phyloP scores from a whole-genome alignment of 2,888 invertebrate genomes.

The Meghimatium bilineatum region DNA sequence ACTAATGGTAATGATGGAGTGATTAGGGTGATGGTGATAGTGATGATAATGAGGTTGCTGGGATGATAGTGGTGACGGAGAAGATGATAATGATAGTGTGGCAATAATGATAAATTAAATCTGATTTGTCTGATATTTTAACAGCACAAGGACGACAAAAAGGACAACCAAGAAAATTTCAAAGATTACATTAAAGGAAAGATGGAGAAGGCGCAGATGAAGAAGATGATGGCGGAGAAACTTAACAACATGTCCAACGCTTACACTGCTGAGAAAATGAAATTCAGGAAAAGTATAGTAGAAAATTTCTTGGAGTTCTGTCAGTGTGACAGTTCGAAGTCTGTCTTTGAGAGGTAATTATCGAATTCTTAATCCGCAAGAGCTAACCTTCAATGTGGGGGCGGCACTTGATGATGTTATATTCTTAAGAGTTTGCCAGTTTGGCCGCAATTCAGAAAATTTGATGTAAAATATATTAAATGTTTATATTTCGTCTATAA shows the following conservation, averaged over 20 bases:
- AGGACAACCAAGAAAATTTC: not conserved
- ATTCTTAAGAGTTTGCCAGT: too few relatives aligned
- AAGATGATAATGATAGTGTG: not conserved
- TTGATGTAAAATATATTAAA: too few relatives aligned
- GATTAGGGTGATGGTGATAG: not conserved
- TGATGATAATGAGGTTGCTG: not conserved
- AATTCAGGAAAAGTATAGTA: not conserved
- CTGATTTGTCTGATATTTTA: too few relatives aligned
- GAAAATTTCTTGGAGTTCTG: not conserved
- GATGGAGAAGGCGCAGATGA: constrained; percentile 1
- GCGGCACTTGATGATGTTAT: too few relatives aligned
- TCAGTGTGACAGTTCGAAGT: not conserved
- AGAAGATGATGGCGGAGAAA: not conserved
- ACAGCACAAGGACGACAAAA: not conserved
- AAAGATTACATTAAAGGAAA: not conserved
- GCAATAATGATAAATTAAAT: not conserved
- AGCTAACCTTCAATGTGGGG: too few relatives aligned
- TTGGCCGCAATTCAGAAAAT: too few relatives aligned
- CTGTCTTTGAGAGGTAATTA: not conserved
- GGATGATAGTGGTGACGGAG: not conserved
- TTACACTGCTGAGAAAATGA: not conserved
- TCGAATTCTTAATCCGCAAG: too few relatives aligned
- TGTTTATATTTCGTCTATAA: too few relatives aligned
- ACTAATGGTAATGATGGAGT: not conserved
- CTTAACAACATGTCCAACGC: not conserved